Percentiles rank a stretch among this genome's conserved stretches.
Evolutionary conservation across 2,113 vertebrate genomes (phyloP).

Genomic region (Myiagra hebetior): DNA sequence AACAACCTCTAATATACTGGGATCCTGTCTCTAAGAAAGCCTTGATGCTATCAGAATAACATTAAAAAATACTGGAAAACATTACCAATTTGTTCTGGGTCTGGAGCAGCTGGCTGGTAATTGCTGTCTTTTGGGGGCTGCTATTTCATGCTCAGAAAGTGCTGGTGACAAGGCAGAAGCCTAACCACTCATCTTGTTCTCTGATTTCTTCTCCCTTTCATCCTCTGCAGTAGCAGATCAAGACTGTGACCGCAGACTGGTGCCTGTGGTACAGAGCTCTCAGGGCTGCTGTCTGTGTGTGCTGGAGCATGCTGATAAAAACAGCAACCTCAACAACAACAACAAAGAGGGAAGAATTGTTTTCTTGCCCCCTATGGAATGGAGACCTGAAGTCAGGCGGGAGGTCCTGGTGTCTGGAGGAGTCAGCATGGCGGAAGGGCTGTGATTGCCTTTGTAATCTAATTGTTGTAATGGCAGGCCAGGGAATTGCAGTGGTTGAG

Average conservation of each 20-base stretch:
- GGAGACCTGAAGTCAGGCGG: neutral
- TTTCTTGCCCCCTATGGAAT: slow-evolving; percentile 1
- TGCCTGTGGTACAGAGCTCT: slow-evolving; percentile 30
- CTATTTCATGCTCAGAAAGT: neutral
- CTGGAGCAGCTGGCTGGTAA: neutral
- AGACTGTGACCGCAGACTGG: neutral
- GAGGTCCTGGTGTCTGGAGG: slow-evolving; percentile 26
- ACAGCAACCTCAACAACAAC: slow-evolving; percentile 8
- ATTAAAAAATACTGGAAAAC: neutral
- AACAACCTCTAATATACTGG: neutral
- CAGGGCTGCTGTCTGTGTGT: neutral
- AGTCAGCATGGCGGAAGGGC: neutral
- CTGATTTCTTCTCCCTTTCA: slow-evolving; percentile 17
- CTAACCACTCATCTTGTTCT: neutral
- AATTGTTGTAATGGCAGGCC: slow-evolving; percentile 38
- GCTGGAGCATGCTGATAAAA: neutral
- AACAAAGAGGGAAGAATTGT: neutral
- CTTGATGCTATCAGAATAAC: neutral
- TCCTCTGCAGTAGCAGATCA: neutral
- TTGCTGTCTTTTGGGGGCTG: neutral
- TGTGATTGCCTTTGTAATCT: slow-evolving; percentile 8
- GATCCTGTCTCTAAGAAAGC: neutral
- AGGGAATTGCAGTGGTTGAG: slow-evolving; percentile 32
- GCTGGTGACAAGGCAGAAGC: slow-evolving; percentile 3
- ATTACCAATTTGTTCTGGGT: neutral